A percentile compares a stretch with the other conserved stretches of the same genome.
Evolutionary conservation across 1,140 invertebrate genomes (phyloP).

Genomic region (Zaprionus kolodkinae): DNA sequence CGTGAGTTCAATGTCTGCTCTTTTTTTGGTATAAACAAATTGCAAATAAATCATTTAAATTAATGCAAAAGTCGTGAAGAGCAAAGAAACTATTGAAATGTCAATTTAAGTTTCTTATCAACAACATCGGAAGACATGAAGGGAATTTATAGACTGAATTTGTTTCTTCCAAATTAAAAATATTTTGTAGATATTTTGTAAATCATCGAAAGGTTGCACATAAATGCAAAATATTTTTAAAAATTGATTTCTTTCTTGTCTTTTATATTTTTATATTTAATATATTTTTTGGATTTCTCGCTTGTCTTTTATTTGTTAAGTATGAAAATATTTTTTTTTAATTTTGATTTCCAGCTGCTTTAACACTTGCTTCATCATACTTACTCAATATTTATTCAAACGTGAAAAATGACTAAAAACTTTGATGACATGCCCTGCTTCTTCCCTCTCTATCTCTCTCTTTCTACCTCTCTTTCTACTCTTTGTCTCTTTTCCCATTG

Average conservation of each 20-base stretch:
- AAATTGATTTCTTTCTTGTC: neutral
- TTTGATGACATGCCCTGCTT: neutral
- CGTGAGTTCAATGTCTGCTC: conserved; percentile 64
- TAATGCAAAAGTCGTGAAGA: conserved; percentile 11
- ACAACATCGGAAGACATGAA: neutral
- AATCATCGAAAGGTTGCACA: no score
- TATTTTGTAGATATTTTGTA: no score
- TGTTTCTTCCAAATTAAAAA: no score
- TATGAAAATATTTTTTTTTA: no score
- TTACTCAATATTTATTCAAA: neutral
- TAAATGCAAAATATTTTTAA: no score
- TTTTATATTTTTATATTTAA: no score
- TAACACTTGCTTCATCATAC: neutral
- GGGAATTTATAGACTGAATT: neutral
- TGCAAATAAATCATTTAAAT: conserved; percentile 31
- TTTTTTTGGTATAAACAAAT: conserved; percentile 6
- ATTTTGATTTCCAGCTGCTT: no score
- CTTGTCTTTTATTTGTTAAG: no score
- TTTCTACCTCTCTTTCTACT: neutral
- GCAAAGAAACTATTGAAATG: neutral
- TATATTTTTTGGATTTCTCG: no score
- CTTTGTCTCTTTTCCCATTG: conserved; percentile 8
- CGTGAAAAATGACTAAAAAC: neutral
- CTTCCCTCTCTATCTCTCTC: neutral
- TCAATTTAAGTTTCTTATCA: neutral